These are phyloP conservation scores for Rhinogobio ventralis DNA, from an alignment of 2,797 vertebrate genomes.

Conservation along the genomic window DNA sequence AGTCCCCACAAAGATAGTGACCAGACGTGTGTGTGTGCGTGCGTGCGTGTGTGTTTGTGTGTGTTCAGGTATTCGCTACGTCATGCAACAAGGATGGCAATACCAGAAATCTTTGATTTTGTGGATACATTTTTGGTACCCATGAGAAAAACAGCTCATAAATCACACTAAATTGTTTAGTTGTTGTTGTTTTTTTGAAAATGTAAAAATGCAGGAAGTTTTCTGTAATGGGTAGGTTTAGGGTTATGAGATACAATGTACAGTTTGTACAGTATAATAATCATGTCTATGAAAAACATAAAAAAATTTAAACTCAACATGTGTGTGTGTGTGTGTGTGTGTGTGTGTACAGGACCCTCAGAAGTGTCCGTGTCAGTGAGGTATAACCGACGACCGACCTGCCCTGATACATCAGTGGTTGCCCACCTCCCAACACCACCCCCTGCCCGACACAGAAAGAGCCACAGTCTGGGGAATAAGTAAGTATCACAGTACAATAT, in stretches of 20 bases:
- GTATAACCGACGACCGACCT: constrained; percentile 90
- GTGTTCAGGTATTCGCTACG: background rate
- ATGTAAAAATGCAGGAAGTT: background rate
- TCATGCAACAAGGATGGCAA: background rate
- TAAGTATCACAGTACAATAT: constrained; percentile 71
- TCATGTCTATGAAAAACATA: background rate
- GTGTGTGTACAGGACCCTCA: constrained; percentile 80
- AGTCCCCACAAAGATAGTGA: no score
- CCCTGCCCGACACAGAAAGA: constrained; percentile 93
- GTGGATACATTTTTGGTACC: background rate
- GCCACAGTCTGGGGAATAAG: constrained; percentile 97
- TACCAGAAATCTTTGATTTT: background rate
- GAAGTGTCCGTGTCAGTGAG: constrained; percentile 80
- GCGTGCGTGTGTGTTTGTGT: constrained; percentile 23
- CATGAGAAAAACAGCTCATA: background rate
- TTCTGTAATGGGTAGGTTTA: background rate
- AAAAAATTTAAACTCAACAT: background rate
- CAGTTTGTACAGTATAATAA: background rate
- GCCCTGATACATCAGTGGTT: constrained; percentile 90
- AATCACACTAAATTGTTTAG: background rate
- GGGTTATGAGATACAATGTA: background rate
- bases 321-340: constrained; percentile 9
- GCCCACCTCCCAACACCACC: constrained; percentile 87
- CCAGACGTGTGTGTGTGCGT: no score
- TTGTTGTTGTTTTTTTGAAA: no score